Evolutionary conservation across 2,113 vertebrate genomes (phyloP), one percentile per base, ranked within the genome.

Genomic region (Cathartes aura): DNA sequence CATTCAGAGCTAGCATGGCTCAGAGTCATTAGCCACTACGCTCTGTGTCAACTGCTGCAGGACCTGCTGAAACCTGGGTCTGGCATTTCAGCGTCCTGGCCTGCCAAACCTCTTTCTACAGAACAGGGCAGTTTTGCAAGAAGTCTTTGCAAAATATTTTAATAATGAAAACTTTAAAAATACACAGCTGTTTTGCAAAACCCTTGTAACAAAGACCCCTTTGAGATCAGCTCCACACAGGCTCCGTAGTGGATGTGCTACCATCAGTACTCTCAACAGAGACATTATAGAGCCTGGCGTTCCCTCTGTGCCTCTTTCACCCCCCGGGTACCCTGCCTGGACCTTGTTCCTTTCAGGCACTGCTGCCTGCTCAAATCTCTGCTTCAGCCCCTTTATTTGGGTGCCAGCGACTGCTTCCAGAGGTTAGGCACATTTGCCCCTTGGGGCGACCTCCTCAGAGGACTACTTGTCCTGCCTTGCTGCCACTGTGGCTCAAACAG

Each of bases 121-220:
- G 40, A 87, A 43, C 36, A 72, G 71, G 52, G 84, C 74, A 59
- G 52, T 94, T 95, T 94, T 96, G 94, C 89, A 95, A 97, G 87
- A 87, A 95, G 76, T 42, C 91, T 94, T 97, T 93, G 84, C 87
- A 96, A 95, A 96, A 97, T 94, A 78, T 96, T 96, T 95, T 88
- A 96, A 94, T 96, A 95, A 96, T 91, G 84, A 95, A 87, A 96
- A 88, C 76, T 94, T 96, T 83, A 80, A 96, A 97, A 97, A 89
- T 59, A 89, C 74, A 90, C 91, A 90, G 82, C 89, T 96, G 81
- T 89, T 94, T 91, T 94, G 78, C 45, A 94, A 96, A 96, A 55
- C 18, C 23, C 53, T 62, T 1, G 0, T 53, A 82, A 96, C 96
- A 96, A 96, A 97, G 91, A 58, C n/a, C 36, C 78, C 82, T 95